Conservation (phyloP, 2,797 vertebrate species). For the Huso huso region DNA sequence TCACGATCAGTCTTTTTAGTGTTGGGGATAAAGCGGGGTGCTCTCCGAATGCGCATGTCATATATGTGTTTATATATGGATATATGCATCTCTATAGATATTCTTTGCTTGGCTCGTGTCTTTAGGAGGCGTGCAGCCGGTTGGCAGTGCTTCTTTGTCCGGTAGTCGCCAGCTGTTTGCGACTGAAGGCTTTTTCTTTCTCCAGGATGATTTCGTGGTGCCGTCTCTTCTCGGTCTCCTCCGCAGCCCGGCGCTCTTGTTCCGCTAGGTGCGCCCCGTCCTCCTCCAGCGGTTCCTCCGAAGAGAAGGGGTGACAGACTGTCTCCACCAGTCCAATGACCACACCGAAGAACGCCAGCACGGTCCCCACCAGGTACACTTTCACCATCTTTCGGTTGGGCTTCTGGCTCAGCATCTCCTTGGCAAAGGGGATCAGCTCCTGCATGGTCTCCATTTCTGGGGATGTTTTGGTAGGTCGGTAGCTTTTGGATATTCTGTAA, state of each 20-base stretch:
- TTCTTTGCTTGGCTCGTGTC: slow-evolving; percentile 13
- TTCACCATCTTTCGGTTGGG: slow-evolving; percentile 66
- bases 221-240: slow-evolving; percentile 28
- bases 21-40: slow-evolving; percentile 3
- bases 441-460: slow-evolving; percentile 64
- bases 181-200: slow-evolving; percentile 23
- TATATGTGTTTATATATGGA: not conserved
- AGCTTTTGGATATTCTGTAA: too few relatives aligned
- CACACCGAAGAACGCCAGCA: slow-evolving; percentile 69
- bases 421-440: slow-evolving; percentile 77
- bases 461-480: too few relatives aligned
- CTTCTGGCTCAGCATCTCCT: slow-evolving; percentile 68
- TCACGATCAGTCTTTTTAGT: slow-evolving; percentile 4
- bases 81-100: not conserved
- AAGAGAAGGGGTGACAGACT: slow-evolving; percentile 61
- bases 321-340: slow-evolving; percentile 72
- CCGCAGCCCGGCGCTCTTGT: slow-evolving; percentile 15
- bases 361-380: slow-evolving; percentile 78
- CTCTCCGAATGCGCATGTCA: not conserved
- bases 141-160: slow-evolving; percentile 45
- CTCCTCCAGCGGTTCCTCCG: slow-evolving; percentile 39
- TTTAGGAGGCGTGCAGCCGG: slow-evolving; percentile 64
- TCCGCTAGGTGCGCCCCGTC: slow-evolving; percentile 24
- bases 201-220: slow-evolving; percentile 16
- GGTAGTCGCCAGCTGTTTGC: slow-evolving; percentile 18